phyloP scores from a whole-genome alignment of 2,113 vertebrate genomes.

The Pontoporia blainvillei region DNA sequence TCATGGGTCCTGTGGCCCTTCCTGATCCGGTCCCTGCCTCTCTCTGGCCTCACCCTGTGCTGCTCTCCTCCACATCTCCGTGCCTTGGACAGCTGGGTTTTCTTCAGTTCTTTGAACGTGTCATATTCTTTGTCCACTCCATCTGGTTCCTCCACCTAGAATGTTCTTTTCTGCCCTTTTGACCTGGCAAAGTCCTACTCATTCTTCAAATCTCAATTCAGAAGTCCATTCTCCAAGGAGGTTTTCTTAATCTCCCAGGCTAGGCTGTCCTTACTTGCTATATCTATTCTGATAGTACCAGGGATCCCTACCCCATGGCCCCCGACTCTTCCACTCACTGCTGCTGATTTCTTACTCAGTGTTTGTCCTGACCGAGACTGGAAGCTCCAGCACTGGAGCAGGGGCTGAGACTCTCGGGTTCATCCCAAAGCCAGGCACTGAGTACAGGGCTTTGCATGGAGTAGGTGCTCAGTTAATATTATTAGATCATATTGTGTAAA shows the following conservation, averaged over 20 bases:
- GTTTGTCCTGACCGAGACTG: not conserved
- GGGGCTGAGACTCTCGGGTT: not conserved
- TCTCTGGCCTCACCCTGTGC: not conserved
- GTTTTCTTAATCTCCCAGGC: not conserved
- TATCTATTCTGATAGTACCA: not conserved
- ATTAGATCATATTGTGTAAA: not conserved
- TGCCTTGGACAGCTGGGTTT: not conserved
- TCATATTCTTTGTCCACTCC: not conserved
- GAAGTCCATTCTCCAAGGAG: not conserved
- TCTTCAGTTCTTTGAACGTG: not conserved
- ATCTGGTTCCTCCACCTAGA: not conserved
- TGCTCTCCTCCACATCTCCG: not conserved
- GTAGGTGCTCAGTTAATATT: not conserved
- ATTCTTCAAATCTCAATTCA: not conserved
- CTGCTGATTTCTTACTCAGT: not conserved
- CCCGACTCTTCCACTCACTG: not conserved
- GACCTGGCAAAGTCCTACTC: not conserved
- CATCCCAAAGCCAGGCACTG: not conserved
- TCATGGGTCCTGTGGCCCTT: accelerated
- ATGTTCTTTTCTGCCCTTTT: not conserved
- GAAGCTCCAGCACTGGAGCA: not conserved
- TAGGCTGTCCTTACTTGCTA: not conserved
- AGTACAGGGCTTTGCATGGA: not conserved
- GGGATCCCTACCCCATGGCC: not conserved
- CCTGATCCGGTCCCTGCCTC: not conserved